Conservation (phyloP, 1,140 invertebrate species). For the Lordiphosa clarofinis region DNA sequence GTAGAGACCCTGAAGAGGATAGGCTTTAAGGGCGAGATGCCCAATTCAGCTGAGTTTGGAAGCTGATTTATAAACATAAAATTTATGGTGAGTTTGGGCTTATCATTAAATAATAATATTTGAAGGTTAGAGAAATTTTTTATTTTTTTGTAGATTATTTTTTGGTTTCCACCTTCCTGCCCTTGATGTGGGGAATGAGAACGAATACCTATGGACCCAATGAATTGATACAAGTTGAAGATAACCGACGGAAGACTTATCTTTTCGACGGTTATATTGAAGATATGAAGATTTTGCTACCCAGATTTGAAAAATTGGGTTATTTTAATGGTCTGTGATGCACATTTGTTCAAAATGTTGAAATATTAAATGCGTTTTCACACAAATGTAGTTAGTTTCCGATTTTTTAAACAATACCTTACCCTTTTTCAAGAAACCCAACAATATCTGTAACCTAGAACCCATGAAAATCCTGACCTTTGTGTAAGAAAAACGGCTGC, state of each 20-base stretch:
- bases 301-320: constrained; percentile 42
- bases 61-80: constrained; percentile 26
- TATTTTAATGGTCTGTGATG: constrained; percentile 32
- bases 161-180: constrained; percentile 26
- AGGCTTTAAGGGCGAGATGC: constrained; percentile 41
- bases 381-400: neutral
- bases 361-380: neutral
- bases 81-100: constrained; percentile 28
- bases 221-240: constrained; percentile 14
- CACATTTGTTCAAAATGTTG: neutral
- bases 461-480: no score
- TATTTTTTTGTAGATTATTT: constrained; percentile 42
- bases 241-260: constrained; percentile 22
- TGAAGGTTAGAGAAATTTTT: no score
- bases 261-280: constrained; percentile 17
- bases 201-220: constrained; percentile 5
- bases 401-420: no score
- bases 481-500: no score
- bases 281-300: constrained; percentile 32
- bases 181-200: constrained; percentile 20
- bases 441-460: no score
- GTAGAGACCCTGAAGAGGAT: constrained; percentile 39
- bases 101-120: neutral
- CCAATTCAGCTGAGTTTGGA: constrained; percentile 26
- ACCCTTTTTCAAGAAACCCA: no score